Evolutionary conservation across 2,113 vertebrate species (phyloP).

Genomic region (Felis chaus): DNA sequence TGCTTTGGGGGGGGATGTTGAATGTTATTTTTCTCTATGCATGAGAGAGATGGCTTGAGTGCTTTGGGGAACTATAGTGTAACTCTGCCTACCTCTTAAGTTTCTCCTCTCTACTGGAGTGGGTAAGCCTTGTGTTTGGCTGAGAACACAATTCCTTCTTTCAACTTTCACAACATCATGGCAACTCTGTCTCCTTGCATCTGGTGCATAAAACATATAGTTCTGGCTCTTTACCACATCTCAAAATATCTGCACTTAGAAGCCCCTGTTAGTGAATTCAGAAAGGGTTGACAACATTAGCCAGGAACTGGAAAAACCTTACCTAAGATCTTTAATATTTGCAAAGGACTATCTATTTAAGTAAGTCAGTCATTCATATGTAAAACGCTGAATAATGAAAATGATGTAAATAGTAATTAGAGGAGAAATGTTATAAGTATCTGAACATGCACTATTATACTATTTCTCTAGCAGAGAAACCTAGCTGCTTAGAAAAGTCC

Average conservation of each 20-base stretch:
- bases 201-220: background rate
- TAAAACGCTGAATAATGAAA: background rate
- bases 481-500: background rate
- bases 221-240: background rate
- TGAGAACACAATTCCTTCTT: background rate
- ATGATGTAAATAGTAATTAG: background rate
- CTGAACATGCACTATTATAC: background rate
- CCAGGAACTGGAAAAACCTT: background rate
- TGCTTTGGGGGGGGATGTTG: background rate
- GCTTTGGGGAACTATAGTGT: background rate
- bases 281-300: background rate
- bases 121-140: slow-evolving; percentile 19
- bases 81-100: background rate
- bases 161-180: background rate
- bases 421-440: background rate
- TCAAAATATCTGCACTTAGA: slow-evolving; percentile 60
- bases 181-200: background rate
- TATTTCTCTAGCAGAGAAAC: background rate
- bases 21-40: background rate
- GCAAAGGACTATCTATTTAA: background rate
- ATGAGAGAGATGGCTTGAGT: background rate
- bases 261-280: background rate
- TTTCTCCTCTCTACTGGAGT: background rate
- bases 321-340: background rate
- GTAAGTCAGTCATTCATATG: background rate